Base-by-base conservation (phyloP, 1,140 invertebrate species). In the Fopius arisanus region DNA sequence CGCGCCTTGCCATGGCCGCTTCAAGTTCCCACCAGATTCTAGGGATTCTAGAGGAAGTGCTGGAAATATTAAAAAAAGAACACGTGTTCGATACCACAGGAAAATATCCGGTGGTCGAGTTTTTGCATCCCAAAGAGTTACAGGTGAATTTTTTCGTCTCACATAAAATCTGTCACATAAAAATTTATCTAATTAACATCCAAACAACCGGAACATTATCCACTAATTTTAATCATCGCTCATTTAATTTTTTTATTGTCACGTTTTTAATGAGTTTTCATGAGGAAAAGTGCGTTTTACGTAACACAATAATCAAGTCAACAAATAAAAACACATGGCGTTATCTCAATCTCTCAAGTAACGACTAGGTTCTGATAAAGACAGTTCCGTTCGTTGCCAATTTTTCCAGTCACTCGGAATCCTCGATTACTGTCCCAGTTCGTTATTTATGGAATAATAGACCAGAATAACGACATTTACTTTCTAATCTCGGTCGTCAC, bases 101-200 rank as follows among this genome's bases (percentile, higher is more conserved):
- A 1, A 28, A 80, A 29, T 43, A 80, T n/a, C 81, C 81, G 5
- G 82, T 89, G 4, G 67, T 88, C 1, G 69, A 81, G 16, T 89
- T 88, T 72, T 62, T 81, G 10, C 85, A 89, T 78, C 88, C 88
- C 0, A 26, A 80, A 1, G 77, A 86, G 66, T 78, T 89, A 0
- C 76, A 85, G 80, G 88, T 88, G 67, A 80, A 71, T 62, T 31
- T 74, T 23, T 6, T 28, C 3, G 3, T 43, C 10, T n/a, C n/a
- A n/a, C n/a, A n/a, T n/a, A n/a, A n/a, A n/a, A n/a, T n/a, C n/a
- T n/a, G n/a, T n/a, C n/a, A n/a, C n/a, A n/a, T n/a, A n/a, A n/a
- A n/a, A n/a, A n/a, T n/a, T n/a, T n/a, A n/a, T n/a, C n/a, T n/a
- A n/a, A n/a, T n/a, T n/a, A n/a, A n/a, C n/a, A n/a, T n/a, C n/a